phyloP scores from a whole-genome alignment of 1,140 invertebrate genomes.

The Lethocerus indicus region DNA sequence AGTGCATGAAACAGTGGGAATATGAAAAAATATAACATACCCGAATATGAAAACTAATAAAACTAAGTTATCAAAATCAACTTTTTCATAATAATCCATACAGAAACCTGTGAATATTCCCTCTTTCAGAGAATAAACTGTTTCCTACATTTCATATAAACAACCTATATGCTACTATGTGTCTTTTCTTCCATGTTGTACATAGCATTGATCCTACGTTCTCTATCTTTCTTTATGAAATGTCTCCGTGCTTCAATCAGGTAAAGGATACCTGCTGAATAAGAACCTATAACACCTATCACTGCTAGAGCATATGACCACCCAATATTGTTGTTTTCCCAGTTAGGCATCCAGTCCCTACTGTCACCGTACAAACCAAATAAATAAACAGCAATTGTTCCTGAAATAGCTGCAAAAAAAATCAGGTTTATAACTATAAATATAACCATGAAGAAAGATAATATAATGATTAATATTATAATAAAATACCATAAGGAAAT shows the following conservation, averaged over 20 bases:
- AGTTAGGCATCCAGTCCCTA: conserved; percentile 90
- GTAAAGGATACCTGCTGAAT: conserved; percentile 3
- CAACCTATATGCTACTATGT: not conserved
- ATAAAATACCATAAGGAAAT: not conserved
- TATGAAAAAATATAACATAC: too few relatives aligned
- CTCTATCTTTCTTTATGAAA: conserved; percentile 9
- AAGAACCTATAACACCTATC: conserved; percentile 42
- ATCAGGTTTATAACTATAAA: not conserved
- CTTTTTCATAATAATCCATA: too few relatives aligned
- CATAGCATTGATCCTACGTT: conserved; percentile 2
- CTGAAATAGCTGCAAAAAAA: conserved; percentile 39
- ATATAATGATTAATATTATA: not conserved
- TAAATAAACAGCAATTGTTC: conserved; percentile 50
- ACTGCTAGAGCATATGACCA: conserved; percentile 85
- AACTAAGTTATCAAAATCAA: too few relatives aligned
- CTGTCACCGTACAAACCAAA: conserved; percentile 82
- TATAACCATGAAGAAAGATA: conserved; percentile 1
- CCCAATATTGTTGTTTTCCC: conserved; percentile 87
- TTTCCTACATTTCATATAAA: too few relatives aligned
- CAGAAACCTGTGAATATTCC: too few relatives aligned
- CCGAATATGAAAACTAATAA: too few relatives aligned
- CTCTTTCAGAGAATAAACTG: too few relatives aligned
- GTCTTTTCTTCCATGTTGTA: conserved; percentile 10
- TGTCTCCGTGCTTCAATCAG: conserved; percentile 10
- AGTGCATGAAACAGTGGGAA: too few relatives aligned